A percentile compares a stretch with the other conserved stretches of the same genome.
Conservation (phyloP, 2,888 invertebrate species). For the Furcula furcula region DNA sequence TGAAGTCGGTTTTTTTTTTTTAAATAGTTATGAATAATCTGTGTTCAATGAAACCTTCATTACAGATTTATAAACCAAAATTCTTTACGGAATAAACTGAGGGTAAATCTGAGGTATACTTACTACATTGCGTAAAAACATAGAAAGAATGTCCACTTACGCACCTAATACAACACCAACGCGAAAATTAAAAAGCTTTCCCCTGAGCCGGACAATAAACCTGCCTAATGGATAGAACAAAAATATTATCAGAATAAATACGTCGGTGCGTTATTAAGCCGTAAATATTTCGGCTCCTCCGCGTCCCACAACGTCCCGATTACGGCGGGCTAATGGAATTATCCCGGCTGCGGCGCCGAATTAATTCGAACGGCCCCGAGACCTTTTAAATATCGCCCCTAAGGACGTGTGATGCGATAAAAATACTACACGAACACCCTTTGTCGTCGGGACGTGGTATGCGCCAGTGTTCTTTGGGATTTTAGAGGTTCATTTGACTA, state of each 20-base stretch:
- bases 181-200: not conserved
- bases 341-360: slow-evolving; percentile 58
- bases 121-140: no score
- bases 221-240: slow-evolving; percentile 10
- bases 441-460: slow-evolving; percentile 3
- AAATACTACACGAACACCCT: slow-evolving; percentile 36
- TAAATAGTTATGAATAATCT: no score
- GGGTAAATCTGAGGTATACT: no score
- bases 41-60: no score
- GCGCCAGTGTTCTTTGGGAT: not conserved
- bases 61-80: no score
- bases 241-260: slow-evolving; percentile 33
- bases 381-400: slow-evolving; percentile 53
- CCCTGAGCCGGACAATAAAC: no score
- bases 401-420: slow-evolving; percentile 43
- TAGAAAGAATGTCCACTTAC: no score
- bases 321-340: slow-evolving; percentile 58
- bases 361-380: slow-evolving; percentile 55
- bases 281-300: slow-evolving; percentile 48
- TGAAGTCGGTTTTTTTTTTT: no score
- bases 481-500: not conserved
- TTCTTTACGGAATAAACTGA: no score
- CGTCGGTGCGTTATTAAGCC: slow-evolving; percentile 49
- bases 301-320: slow-evolving; percentile 36
- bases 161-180: not conserved